Evolutionary conservation across 2,888 invertebrate genomes (phyloP).

Genomic region (Tridacna gigas): DNA sequence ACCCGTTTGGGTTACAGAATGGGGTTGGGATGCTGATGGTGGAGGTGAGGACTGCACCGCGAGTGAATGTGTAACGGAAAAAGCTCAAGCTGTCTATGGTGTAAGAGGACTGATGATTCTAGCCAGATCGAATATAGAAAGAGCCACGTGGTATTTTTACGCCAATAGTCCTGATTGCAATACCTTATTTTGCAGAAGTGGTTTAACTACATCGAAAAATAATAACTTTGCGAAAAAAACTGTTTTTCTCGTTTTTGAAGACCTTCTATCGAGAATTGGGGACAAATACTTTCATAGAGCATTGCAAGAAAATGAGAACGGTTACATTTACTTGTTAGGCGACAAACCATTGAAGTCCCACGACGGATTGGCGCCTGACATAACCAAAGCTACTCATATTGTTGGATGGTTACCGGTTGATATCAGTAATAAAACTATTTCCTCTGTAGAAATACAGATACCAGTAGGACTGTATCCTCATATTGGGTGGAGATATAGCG

Average conservation of each 20-base stretch:
- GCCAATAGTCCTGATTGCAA: conserved; percentile 63
- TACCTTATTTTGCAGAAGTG: conserved; percentile 73
- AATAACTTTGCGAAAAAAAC: conserved; percentile 68
- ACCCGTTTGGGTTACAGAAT: conserved; percentile 75
- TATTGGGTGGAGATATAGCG: conserved; percentile 8
- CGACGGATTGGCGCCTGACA: background rate
- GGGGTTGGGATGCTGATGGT: conserved; percentile 75
- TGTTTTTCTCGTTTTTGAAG: conserved; percentile 67
- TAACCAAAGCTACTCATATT: conserved; percentile 56
- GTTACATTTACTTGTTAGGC: conserved; percentile 69
- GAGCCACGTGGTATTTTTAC: conserved; percentile 73
- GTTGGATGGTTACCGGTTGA: conserved; percentile 73
- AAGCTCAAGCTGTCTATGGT: conserved; percentile 70
- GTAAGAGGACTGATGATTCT: conserved; percentile 69
- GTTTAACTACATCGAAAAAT: conserved; percentile 63
- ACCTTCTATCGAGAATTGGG: conserved; percentile 63
- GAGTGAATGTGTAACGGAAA: conserved; percentile 71
- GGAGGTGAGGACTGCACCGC: conserved; percentile 64
- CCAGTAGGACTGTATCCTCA: conserved; percentile 11
- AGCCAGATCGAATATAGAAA: conserved; percentile 63
- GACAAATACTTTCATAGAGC: conserved; percentile 61
- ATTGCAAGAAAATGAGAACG: conserved; percentile 63
- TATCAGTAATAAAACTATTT: conserved; percentile 19
- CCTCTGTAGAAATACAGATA: background rate
- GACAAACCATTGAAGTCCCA: background rate